Evolutionary conservation across 1,140 invertebrate species (phyloP), one percentile per base, ranked within the genome.

Genomic region (Drosophila biarmipes): DNA sequence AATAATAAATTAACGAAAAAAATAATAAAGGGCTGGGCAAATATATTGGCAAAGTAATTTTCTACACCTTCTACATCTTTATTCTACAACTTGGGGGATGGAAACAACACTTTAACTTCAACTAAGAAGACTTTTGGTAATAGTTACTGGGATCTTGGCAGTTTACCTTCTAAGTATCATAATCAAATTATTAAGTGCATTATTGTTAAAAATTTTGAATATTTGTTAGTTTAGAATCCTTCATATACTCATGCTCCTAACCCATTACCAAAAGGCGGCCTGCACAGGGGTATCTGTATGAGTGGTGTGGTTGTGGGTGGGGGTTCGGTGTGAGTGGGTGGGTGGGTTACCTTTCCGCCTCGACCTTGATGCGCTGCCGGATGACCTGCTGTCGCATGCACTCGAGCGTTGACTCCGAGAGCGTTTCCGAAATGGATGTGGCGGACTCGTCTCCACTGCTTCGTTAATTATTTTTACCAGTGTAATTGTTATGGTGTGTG

Each of bases 311-410:
- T 46, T 46, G 17, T 52, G 61, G 8, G 42, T 38, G 35, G 6
- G n/a, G 14, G 10, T 24, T 24, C 11, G 51, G 27, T 56, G 38
- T 40, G 14, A 49, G 51, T 53, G 24, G 46, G 48, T 48, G 40
- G 38, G 48, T 49, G 57, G 68, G 92, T 93, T 94, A 95, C 95
- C 94, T 95, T 93, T 95, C 95, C 90, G 95, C 94, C 91, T 95
- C 94, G 76, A 95, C 94, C 92, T 95, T 95, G 92, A 94, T 94
- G 79, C 95, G 94, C 92, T 96, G 95, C 82, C 94, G 93, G 90
- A 94, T 94, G 82, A 95, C 94, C 92, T 95, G 94, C 90, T 94
- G 93, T 90, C 95, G 93, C 95, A 95, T 95, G 92, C 95, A 94
- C 67, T 94, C 94, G 91, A 95, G 94, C 92, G 95, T 95, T 90